Base-by-base conservation (phyloP, 2,888 invertebrate genomes). In the Sthenelais limicola region DNA sequence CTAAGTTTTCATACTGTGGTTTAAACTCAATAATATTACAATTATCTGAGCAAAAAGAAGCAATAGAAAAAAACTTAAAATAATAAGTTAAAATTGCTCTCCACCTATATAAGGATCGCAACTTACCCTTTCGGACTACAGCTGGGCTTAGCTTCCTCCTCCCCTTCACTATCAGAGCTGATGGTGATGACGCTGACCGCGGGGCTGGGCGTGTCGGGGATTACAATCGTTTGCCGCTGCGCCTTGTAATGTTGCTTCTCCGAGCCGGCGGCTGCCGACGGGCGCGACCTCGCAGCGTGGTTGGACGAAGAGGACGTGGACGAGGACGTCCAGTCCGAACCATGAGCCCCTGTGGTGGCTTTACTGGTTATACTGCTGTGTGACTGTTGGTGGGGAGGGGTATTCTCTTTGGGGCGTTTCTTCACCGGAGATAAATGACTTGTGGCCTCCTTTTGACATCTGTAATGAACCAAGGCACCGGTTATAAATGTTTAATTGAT, bases 101-200 rank as follows among this genome's bases (percentile, higher is more conserved):
- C n/a, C n/a, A n/a, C n/a, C n/a, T n/a, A n/a, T n/a, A n/a, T n/a
- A 58, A 9, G 28, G 24, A 7, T 12, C 30, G 26, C 48, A 12
- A 56, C 74, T 75, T 30, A 76, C 76, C 68, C 69, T 47, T 71
- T 71, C 1, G 77, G 82, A 33, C 48, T 47, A 49, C 69, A 69
- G 33, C 47, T 35, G 35, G 24, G 33, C 5, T n/a, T n/a, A 24
- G 24, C 38, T 15, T 81, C 83, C 67, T 84, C 83, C 54, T 91
- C 90, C 83, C 97, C 97, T 85, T 97, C 97, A 85, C 97, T 97
- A 81, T 96, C 96, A 87, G 97, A 97, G 24, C 94, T 95, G 83
- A 96, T 96, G 51, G 97, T 97, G 84, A 98, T 97, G 81, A 97
- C 96, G 72, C 96, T 95, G 67, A 94, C 95, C 54, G 96, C 94